phyloP scores from a whole-genome alignment of 2,113 vertebrate genomes.

The Solenodon paradoxus region DNA sequence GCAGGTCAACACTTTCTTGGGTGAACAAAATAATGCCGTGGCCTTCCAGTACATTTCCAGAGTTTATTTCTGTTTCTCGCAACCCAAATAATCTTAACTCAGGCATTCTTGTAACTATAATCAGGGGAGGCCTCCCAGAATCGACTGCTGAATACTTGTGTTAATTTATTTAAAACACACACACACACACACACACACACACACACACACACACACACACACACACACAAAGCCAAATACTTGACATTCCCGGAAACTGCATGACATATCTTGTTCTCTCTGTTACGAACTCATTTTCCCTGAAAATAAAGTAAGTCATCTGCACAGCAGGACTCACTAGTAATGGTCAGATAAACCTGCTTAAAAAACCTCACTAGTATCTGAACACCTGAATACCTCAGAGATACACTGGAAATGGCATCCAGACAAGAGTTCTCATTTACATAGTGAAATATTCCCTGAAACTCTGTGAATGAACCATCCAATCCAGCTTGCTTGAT shows the following conservation, averaged over 20 bases:
- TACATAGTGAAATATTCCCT: not conserved
- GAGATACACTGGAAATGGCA: not conserved
- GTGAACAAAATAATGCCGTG: not conserved
- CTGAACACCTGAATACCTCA: not conserved
- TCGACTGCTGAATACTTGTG: not conserved
- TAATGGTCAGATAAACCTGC: not conserved
- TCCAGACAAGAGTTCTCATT: not conserved
- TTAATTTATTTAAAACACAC: not conserved
- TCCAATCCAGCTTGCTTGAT: not conserved
- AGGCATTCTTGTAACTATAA: not conserved
- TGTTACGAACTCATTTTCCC: constrained; percentile 41
- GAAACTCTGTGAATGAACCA: not conserved
- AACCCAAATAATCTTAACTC: constrained; percentile 1
- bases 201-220: too few species aligned
- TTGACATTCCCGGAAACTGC: constrained; percentile 49
- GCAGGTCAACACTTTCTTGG: not conserved
- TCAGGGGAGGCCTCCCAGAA: not conserved
- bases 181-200: too few species aligned
- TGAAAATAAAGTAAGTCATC: not conserved
- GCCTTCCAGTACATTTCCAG: not conserved
- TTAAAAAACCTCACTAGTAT: not conserved
- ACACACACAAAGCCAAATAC: not conserved
- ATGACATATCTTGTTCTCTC: constrained; percentile 20
- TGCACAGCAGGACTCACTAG: not conserved
- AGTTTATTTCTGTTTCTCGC: not conserved